These are phyloP conservation scores for Acleris cristana DNA, from an alignment of 2,888 invertebrate species.

Conservation along the genomic window DNA sequence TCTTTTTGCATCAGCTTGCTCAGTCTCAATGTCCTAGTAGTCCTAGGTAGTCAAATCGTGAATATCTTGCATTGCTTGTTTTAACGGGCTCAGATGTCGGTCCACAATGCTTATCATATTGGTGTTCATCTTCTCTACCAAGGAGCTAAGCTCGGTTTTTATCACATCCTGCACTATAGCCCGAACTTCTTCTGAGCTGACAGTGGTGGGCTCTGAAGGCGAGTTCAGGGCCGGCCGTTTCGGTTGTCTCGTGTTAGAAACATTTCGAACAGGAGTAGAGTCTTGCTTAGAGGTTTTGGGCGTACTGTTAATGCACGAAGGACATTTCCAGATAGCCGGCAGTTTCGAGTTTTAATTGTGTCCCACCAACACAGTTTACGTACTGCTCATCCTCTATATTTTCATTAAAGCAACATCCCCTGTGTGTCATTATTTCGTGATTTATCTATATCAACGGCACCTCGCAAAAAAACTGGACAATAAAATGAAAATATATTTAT, in stretches of 20 bases:
- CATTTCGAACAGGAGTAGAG: background rate
- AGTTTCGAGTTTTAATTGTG: background rate
- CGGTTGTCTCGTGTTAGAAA: background rate
- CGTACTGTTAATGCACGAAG: background rate
- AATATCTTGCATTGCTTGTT: constrained; percentile 4
- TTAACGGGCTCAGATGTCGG: background rate
- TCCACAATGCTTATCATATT: background rate
- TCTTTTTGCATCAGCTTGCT: constrained; percentile 7
- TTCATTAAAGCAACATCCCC: constrained; percentile 4
- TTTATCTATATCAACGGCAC: too few species aligned
- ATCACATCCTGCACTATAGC: constrained; percentile 4
- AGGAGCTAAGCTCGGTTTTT: background rate
- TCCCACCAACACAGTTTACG: background rate
- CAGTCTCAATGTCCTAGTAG: constrained; percentile 1
- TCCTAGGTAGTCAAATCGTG: background rate
- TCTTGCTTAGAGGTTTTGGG: background rate
- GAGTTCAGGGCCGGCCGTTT: constrained; percentile 4
- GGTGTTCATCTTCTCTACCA: background rate
- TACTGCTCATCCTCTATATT: background rate
- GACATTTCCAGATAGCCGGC: constrained; percentile 1
- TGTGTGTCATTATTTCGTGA: background rate
- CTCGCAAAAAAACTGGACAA: too few species aligned
- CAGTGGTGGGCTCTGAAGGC: background rate
- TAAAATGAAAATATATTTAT: too few species aligned
- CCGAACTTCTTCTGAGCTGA: background rate